Evolutionary conservation across 2,113 vertebrate species (phyloP), one percentile per base, ranked within the genome.

Genomic region (Oryzias woworae): DNA sequence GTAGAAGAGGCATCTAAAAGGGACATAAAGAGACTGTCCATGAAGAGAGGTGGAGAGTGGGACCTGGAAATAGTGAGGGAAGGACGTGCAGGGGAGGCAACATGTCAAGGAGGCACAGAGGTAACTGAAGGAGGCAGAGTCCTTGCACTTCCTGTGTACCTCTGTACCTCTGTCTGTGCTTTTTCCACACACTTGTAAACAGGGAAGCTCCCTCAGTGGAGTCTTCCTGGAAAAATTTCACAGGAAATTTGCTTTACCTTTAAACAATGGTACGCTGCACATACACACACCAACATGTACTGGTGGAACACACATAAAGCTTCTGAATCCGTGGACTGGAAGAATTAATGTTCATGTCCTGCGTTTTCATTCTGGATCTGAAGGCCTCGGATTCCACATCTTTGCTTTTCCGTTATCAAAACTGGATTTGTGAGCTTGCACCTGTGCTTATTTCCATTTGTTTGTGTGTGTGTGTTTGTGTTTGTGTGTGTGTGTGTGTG

Each of bases 221-320:
- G 82, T 80, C 84, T 73, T 81, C 86, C 82, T 85, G 86, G 87
- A 78, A 90, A 87, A 83, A 85, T 78, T 71, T 56, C 78, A 83
- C 84, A 83, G 85, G 88, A 88, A 89, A 84, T 77, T 45, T 78
- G 72, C 85, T 82, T 60, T 76, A 26, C 68, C 22, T 4, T 60
- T 58, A 82, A 87, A 89, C 86, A 89, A 89, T 86, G 70, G 85
- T 20, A 8, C 62, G 68, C 71, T 58, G 48, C 71, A 56, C 43
- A 7, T 46, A 56, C 53, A 48, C 52, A 54, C 49, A 59, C 62
- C 43, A 26, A 58, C 52, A 56, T 45, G 41, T 10, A 60, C n/a
- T 66, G 10, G 43, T 65, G 45, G n/a, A 28, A 45, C 64, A 58
- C 22, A 0, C 7, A 48, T 46, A 6, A 46, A 46, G 14, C 47